phyloP scores from a whole-genome alignment of 2,113 vertebrate species.

The Sprattus sprattus region DNA sequence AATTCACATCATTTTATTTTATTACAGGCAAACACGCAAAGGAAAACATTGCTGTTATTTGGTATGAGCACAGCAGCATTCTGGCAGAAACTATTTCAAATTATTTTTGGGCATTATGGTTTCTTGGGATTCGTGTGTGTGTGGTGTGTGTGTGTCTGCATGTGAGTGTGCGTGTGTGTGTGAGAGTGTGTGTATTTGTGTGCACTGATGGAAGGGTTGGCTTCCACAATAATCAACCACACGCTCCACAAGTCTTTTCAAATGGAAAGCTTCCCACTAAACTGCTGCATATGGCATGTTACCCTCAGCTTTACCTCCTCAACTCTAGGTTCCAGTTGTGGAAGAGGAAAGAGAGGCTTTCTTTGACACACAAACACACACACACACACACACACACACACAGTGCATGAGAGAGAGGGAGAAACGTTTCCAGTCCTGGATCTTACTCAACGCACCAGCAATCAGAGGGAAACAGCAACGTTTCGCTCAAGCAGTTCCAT shows the following conservation, averaged over 20 bases:
- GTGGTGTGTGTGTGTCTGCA: background rate
- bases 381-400: slow-evolving; percentile 10
- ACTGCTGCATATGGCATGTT: slow-evolving; percentile 35
- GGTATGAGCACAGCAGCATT: slow-evolving; percentile 11
- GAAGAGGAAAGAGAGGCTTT: background rate
- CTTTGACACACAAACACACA: slow-evolving; percentile 9
- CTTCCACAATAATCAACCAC: slow-evolving; percentile 30
- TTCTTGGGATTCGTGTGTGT: slow-evolving; percentile 2
- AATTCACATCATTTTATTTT: slow-evolving; percentile 8
- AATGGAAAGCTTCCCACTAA: slow-evolving; percentile 18
- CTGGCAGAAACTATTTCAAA: slow-evolving; percentile 24
- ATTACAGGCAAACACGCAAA: background rate
- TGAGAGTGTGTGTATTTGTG: background rate
- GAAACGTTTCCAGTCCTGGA: background rate
- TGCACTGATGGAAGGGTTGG: background rate
- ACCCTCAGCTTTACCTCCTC: slow-evolving; percentile 32
- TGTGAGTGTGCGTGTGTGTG: background rate
- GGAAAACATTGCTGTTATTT: background rate
- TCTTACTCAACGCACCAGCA: background rate
- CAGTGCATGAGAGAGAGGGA: background rate
- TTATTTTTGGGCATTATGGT: background rate
- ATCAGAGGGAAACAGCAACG: background rate
- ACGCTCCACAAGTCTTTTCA: background rate
- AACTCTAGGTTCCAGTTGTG: background rate
- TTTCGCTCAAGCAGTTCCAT: background rate